Conservation (phyloP, 1,140 invertebrate species). For the Coenobita brevimanus region DNA sequence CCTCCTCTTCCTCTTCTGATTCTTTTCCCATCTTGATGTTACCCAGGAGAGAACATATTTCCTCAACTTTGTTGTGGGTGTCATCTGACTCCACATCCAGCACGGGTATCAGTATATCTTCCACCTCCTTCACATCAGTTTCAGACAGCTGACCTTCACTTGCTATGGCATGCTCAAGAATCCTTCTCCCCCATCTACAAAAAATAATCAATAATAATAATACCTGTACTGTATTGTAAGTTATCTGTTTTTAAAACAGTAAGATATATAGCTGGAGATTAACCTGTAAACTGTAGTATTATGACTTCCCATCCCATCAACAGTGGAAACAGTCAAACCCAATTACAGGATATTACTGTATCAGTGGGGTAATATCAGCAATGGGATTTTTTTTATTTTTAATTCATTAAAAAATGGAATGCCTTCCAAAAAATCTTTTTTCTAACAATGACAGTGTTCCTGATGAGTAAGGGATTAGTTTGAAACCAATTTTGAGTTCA, state of each 20-base stretch:
- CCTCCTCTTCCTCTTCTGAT: slow-evolving; percentile 56
- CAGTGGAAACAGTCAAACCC: neutral
- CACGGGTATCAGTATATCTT: slow-evolving; percentile 41
- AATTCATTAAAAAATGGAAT: too few relatives aligned
- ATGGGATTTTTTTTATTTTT: too few relatives aligned
- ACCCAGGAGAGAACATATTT: slow-evolving; percentile 27
- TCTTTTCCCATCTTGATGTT: slow-evolving; percentile 29
- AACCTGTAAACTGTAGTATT: too few relatives aligned
- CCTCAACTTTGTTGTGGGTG: slow-evolving; percentile 29
- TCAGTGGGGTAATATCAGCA: neutral
- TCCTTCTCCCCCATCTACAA: slow-evolving; percentile 59
- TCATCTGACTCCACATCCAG: slow-evolving; percentile 16
- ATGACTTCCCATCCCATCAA: too few relatives aligned
- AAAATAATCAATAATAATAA: too few relatives aligned
- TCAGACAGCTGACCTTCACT: slow-evolving; percentile 31
- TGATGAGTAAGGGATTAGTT: too few relatives aligned
- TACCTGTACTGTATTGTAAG: too few relatives aligned
- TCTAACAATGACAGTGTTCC: too few relatives aligned
- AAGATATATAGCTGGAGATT: too few relatives aligned
- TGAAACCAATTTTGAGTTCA: too few relatives aligned
- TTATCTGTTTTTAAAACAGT: too few relatives aligned
- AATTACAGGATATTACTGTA: neutral
- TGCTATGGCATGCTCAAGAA: slow-evolving; percentile 42
- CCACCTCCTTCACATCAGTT: slow-evolving; percentile 26
- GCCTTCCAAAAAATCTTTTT: too few relatives aligned